These are phyloP conservation scores for Siderastrea radians DNA, from an alignment of 92 coral and sea anemone species.

Conservation along the genomic window DNA sequence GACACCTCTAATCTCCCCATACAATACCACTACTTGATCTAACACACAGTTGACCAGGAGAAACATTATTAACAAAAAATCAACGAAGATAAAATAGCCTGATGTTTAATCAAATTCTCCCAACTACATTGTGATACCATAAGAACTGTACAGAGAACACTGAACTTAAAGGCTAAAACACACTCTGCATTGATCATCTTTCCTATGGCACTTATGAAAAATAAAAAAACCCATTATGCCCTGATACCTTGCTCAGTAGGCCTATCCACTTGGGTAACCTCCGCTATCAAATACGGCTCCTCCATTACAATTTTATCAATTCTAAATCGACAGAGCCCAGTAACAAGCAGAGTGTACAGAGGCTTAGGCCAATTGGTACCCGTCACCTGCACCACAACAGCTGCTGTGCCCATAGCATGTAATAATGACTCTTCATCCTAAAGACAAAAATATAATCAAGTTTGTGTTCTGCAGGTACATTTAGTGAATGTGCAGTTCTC, in stretches of 20 bases:
- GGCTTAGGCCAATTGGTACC: constrained; percentile 98
- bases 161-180: background rate
- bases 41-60: no score
- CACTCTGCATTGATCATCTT: background rate
- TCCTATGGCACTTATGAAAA: no score
- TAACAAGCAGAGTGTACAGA: constrained; percentile 86
- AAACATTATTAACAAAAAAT: no score
- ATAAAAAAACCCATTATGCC: background rate
- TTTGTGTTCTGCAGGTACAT: background rate
- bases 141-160: no score
- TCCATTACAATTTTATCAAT: constrained; percentile 81
- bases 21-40: no score
- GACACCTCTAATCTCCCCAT: no score
- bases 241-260: constrained; percentile 79
- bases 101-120: no score
- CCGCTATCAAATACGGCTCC: constrained; percentile 73
- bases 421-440: constrained; percentile 77
- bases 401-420: constrained; percentile 83
- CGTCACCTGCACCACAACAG: constrained; percentile 90
- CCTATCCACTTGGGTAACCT: constrained; percentile 76
- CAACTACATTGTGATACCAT: no score
- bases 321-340: constrained; percentile 88
- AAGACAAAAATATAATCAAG: no score
- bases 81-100: no score
- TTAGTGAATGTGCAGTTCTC: background rate